Evolutionary conservation across 1,140 invertebrate species (phyloP), one percentile per base, ranked within the genome.

Genomic region (Odontomachus brunneus): DNA sequence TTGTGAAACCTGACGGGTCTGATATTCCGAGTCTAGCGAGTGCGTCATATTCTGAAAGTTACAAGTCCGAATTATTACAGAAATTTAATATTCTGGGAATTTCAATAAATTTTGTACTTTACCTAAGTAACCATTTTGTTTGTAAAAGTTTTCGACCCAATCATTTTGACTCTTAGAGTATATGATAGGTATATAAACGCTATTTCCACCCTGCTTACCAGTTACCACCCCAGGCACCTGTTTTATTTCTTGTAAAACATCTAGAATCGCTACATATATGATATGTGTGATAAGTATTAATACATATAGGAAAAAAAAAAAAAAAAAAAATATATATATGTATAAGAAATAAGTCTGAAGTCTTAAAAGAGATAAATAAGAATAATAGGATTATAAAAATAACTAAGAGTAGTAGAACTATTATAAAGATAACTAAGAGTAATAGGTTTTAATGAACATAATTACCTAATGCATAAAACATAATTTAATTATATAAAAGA

Each of bases 101-200:
- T 49, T 9, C 22, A 84, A 5, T 17, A 66, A 53, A 33, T 67
- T 48, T 17, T 38, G 33, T 33, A 89, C 89, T 86, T 80, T 91
- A 96, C 96, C 96, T 75, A 99, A 94, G 92, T 99, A 99, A 85
- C 97, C 97, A 95, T 99, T 99, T 92, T 99, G 98, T 91, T 96
- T 97, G 90, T 97, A 99, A 94, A 99, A 99, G 86, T 96, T 97
- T 85, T 97, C 96, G 0, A 99, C 97, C 98, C 98, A 99, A 89
- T 99, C 97, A 91, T 95, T 96, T 93, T 98, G 97, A 87, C 88
- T 97, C 93, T 97, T 97, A 2, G 97, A 97, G 92, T 99, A 99
- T 89, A 98, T 96, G 85, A 97, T 96, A 69, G 99, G 99, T 72
- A 99, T 96, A 93, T 98, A 99, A 62, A 97, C 96, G 71, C 97